Evolutionary conservation across 2,113 vertebrate genomes (phyloP).

Genomic region (Nannospalax galili): DNA sequence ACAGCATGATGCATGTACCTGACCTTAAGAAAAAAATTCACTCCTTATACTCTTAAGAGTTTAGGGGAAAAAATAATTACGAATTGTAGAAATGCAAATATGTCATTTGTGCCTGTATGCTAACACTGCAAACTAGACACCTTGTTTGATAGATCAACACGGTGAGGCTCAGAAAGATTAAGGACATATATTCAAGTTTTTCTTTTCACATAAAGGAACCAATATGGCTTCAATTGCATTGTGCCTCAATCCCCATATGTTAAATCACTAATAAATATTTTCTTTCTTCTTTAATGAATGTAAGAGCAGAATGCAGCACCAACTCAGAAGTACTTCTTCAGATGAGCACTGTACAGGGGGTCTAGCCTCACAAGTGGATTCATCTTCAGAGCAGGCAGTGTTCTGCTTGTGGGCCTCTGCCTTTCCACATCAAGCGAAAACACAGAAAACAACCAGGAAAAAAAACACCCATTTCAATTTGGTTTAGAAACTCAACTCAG

Average conservation of each 20-base stretch:
- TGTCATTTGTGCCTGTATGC: background rate
- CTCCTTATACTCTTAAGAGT: background rate
- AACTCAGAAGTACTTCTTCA: background rate
- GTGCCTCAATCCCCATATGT: background rate
- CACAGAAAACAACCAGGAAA: background rate
- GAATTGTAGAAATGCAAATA: background rate
- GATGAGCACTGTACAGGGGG: background rate
- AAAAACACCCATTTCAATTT: rapidly evolving
- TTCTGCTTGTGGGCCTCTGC: too few species aligned
- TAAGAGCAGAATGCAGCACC: background rate
- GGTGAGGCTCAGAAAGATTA: background rate
- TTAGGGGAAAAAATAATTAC: background rate
- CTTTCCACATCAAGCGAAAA: background rate
- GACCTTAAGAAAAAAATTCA: background rate
- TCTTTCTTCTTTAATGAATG: background rate
- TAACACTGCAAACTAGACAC: background rate
- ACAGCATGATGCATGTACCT: background rate
- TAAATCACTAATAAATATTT: background rate
- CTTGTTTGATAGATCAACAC: background rate
- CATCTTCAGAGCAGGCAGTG: rapidly evolving
- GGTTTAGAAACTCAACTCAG: background rate
- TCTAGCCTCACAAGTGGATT: background rate
- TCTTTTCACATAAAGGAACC: too few species aligned
- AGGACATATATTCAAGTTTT: background rate
- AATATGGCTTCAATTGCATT: background rate